Base-by-base conservation (phyloP, 2,888 invertebrate genomes). In the Andrena flavipes region DNA sequence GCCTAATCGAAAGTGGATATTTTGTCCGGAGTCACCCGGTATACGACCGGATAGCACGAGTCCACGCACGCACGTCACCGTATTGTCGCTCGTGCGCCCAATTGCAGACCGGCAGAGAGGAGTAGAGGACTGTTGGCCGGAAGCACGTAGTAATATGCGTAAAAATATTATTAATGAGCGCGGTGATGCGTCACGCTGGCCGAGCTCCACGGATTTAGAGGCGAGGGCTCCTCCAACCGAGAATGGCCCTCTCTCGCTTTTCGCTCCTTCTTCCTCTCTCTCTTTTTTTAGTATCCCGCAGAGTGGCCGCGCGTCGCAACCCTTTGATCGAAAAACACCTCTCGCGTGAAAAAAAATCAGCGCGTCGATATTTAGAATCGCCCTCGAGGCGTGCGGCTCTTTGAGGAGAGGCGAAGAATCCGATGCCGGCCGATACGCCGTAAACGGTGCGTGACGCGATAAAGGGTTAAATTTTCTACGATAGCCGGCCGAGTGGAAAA, bases 81-180 rank as follows among this genome's bases (percentile, higher is more conserved):
- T 80, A 85, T 84, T 74, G 84, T 80, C 80, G 86, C 82, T 88
- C 88, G 87, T 82, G 84, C 87, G 88, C 87, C 88, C 80, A 82
- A 84, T 84, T 80, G 83, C 79, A 82, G 88, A 59, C 84, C 56
- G 82, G 29, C 62, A 13, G 76, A 83, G 83, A 65, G 79, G 63
- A 49, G 23, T 35, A 65, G 65, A 26, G 79, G 62, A 64, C 80
- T 80, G 69, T 84, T 79, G 79, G 84, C 81, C 83, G 89, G 85
- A 85, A 88, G 82, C 82, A 79, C 85, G 84, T 82, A 84, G 76
- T 75, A 74, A 79, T 77, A 83, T 62, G 84, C 84, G 84, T 83
- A 83, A 84, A 84, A 84, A 84, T 84, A 84, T 84, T 83, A 84
- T 84, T 84, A 84, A 84, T 77, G 75, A 83, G 76, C 69, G 30